Percentiles rank a stretch among this genome's conserved stretches.
phyloP scores from a whole-genome alignment of 2,888 invertebrate genomes.

The Eurytoma adleriae region DNA sequence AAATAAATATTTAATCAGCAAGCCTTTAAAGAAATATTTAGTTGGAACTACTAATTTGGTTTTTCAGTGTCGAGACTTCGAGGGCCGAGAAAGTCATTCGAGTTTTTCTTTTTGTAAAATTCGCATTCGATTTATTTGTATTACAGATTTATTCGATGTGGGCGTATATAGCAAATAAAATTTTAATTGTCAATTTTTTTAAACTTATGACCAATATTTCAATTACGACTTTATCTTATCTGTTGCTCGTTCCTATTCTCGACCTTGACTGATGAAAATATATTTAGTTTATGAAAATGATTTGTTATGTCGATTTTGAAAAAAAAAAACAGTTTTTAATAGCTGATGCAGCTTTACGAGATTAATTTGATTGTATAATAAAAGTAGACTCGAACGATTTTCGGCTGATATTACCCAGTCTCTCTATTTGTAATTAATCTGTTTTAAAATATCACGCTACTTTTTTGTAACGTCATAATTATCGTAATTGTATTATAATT shows the following conservation, averaged over 20 bases:
- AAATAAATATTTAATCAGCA: too few relatives aligned
- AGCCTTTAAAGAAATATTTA: too few relatives aligned
- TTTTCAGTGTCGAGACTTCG: slow-evolving; percentile 28
- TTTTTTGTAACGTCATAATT: slow-evolving; percentile 54
- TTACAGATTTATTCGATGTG: slow-evolving; percentile 1
- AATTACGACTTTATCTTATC: slow-evolving; percentile 7
- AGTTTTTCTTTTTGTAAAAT: slow-evolving; percentile 23
- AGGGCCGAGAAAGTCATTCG: slow-evolving; percentile 49
- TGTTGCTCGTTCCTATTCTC: slow-evolving; percentile 37
- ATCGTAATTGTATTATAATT: slow-evolving; percentile 55
- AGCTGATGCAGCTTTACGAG: slow-evolving; percentile 4
- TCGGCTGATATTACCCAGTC: slow-evolving; percentile 47
- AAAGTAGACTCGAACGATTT: slow-evolving; percentile 52
- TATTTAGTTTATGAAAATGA: background rate
- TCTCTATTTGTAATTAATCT: slow-evolving; percentile 54
- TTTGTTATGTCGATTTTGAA: background rate
- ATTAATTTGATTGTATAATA: slow-evolving; percentile 14
- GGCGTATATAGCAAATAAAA: slow-evolving; percentile 43
- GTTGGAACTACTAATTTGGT: too few relatives aligned
- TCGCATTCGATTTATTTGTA: slow-evolving; percentile 37
- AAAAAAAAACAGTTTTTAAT: background rate
- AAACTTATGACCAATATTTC: slow-evolving; percentile 10
- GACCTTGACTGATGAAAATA: background rate
- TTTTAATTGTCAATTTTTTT: slow-evolving; percentile 36
- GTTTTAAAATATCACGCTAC: slow-evolving; percentile 47